Evolutionary conservation across 2,113 vertebrate genomes (phyloP), one percentile per base, ranked within the genome.

Genomic region (Phylloscopus whistleri): DNA sequence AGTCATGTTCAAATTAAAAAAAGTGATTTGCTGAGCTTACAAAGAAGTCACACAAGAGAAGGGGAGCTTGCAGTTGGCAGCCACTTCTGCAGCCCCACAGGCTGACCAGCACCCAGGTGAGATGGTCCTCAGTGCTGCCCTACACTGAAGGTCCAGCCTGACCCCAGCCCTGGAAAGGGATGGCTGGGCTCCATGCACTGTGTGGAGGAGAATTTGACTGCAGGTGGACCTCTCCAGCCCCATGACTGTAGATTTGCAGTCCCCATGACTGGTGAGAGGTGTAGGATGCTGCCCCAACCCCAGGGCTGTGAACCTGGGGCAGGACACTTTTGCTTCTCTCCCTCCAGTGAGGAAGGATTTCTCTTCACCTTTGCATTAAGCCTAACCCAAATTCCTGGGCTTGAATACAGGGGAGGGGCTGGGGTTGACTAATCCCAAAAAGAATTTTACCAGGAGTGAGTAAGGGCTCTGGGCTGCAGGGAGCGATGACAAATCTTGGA

Each of bases 391-490:
- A 89, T 94, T 93, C 89, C 74, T 82, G 62, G 13, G 35, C 17
- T 83, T 74, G 21, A 8, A 31, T 56, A 37, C 64, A 72, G 46
- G 55, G 73, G 56, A 78, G 31, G 4, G 5, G 7, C 56, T 20
- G 17, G 24, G 21, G 30, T 23, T 83, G 84, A 79, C 43, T 94
- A 59, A 88, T 43, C 39, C 76, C 48, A 76, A 4, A 13, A 75
- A 74, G 72, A 91, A 87, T 95, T 93, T 87, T 75, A 68, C 59
- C 74, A 37, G 22, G 74, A 81, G 35, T 77, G 59, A 82, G 76
- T 80, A 66, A 83, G 49, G 43, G 21, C 89, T 89, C 37, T 76
- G 49, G 33, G n/a, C 73, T 87, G 80, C 64, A 46, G 69, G 26
- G 76, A 37, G 63, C 28, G 89, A 90, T 85, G 90, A 89, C 67